Evolutionary conservation across 2,888 invertebrate genomes (phyloP).

Genomic region (Apamea sordens): DNA sequence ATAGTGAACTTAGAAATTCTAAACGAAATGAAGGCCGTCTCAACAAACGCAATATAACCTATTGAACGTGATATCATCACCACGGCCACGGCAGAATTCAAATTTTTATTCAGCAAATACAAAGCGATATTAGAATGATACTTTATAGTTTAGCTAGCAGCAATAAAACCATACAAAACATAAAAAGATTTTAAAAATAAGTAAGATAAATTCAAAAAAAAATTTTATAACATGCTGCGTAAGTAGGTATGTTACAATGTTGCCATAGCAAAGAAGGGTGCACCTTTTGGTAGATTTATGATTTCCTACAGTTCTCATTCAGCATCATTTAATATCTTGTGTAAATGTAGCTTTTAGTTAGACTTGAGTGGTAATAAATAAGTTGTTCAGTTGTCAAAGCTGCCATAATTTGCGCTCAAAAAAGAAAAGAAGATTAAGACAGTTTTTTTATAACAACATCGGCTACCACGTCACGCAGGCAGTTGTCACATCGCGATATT

Average conservation of each 20-base stretch:
- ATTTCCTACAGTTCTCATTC: not conserved
- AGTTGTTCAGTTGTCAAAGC: not conserved
- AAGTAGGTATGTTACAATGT: not conserved
- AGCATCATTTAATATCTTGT: not conserved
- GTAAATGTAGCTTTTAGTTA: no score
- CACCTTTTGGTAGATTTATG: slow-evolving; percentile 23
- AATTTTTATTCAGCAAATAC: not conserved
- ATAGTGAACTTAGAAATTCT: not conserved
- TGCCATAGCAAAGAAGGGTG: slow-evolving; percentile 6
- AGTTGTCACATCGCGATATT: slow-evolving; percentile 90
- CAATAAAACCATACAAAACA: no score
- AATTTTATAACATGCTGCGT: slow-evolving; percentile 8
- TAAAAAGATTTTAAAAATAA: not conserved
- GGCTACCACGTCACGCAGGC: slow-evolving; percentile 89
- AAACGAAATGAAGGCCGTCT: slow-evolving; percentile 28
- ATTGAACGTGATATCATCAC: no score
- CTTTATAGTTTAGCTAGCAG: not conserved
- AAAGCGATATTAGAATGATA: not conserved
- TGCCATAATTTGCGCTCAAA: not conserved
- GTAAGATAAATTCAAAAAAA: not conserved
- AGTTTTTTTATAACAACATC: slow-evolving; percentile 76
- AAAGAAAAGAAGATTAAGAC: slow-evolving; percentile 29
- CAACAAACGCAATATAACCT: not conserved
- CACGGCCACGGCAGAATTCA: not conserved
- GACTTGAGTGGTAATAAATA: not conserved